Evolutionary conservation across 2,797 vertebrate species (phyloP).

Genomic region (Sebastes kiyomatsui): DNA sequence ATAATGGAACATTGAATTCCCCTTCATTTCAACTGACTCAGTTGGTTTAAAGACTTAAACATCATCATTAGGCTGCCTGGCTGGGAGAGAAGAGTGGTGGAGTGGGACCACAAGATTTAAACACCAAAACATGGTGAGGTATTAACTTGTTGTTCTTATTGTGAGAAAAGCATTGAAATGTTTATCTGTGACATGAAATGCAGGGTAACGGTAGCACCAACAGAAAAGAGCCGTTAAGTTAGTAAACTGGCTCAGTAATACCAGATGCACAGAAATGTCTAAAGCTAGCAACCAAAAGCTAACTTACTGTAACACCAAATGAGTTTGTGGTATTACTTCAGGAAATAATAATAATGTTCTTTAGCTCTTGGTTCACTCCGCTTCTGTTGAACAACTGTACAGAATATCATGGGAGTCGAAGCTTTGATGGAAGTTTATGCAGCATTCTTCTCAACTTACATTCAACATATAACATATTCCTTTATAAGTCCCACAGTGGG

Average conservation of each 20-base stretch:
- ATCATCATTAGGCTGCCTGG: neutral
- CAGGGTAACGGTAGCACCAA: neutral
- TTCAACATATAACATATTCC: neutral
- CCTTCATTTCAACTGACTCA: conserved; percentile 2
- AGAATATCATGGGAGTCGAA: neutral
- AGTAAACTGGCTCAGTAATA: neutral
- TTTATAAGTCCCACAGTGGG: no score
- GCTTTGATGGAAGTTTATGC: neutral
- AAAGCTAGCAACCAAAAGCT: neutral
- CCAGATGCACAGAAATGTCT: neutral
- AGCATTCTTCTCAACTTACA: neutral
- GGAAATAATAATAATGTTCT: neutral
- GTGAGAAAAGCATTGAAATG: neutral
- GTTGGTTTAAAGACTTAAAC: neutral
- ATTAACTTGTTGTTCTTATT: conserved; percentile 1
- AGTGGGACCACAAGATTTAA: neutral
- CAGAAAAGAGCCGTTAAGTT: neutral
- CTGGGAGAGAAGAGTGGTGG: neutral
- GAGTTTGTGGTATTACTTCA: neutral
- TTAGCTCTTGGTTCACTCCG: neutral
- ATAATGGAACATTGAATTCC: conserved; percentile 2
- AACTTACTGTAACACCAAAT: no score
- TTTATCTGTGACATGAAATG: neutral
- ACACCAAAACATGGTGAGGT: neutral
- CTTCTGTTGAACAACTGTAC: neutral